A percentile compares a stretch with the other conserved stretches of the same genome.
phyloP scores from a whole-genome alignment of 1,140 invertebrate genomes.

The Augochlora pura region DNA sequence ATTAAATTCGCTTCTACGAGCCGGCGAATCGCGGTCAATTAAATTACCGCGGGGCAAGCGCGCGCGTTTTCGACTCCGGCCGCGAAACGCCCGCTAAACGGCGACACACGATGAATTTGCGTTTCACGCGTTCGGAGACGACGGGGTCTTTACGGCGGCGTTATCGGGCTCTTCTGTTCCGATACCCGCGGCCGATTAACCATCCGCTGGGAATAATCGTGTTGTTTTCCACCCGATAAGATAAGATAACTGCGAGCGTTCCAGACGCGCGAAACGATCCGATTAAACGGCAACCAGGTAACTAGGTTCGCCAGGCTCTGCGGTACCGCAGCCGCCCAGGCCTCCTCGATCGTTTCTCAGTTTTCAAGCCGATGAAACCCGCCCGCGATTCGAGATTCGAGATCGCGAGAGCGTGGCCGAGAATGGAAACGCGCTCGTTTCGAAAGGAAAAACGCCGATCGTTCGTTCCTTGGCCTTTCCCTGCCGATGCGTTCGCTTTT shows the following conservation, averaged over 20 bases:
- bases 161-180: slow-evolving; percentile 47
- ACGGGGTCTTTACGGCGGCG: slow-evolving; percentile 11
- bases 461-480: neutral
- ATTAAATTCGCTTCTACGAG: slow-evolving; percentile 5
- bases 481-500: neutral
- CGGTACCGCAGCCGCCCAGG: neutral
- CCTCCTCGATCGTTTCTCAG: slow-evolving; percentile 32
- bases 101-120: neutral
- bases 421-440: slow-evolving; percentile 1
- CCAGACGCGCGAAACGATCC: neutral
- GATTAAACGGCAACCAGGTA: slow-evolving; percentile 8
- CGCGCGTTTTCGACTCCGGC: neutral
- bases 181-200: slow-evolving; percentile 46
- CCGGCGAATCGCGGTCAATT: neutral
- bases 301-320: no score
- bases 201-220: slow-evolving; percentile 38
- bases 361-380: neutral
- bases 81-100: no score
- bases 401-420: slow-evolving; percentile 42
- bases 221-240: slow-evolving; percentile 56
- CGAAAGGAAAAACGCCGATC: slow-evolving; percentile 34
- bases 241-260: slow-evolving; percentile 49
- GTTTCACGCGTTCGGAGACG: neutral
- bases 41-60: slow-evolving; percentile 1
- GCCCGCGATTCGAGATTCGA: neutral